A percentile compares a stretch with the other conserved stretches of the same genome.
phyloP scores from a whole-genome alignment of 2,113 vertebrate genomes.

The Dromaius novaehollandiae region DNA sequence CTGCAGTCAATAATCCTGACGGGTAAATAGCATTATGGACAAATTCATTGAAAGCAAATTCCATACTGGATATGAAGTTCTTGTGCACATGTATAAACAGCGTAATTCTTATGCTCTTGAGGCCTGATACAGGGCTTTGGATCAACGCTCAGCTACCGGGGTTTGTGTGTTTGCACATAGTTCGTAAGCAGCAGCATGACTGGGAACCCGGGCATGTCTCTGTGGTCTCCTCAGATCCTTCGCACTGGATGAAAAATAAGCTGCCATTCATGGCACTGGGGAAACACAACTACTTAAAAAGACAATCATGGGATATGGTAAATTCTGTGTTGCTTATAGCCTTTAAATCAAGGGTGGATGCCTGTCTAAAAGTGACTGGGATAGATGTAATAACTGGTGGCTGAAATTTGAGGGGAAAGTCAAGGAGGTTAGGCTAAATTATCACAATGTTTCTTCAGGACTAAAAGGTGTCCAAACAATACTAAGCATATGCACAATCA shows the following conservation, averaged over 20 bases:
- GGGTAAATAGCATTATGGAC: neutral
- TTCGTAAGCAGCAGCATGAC: neutral
- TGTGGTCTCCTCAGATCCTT: constrained; percentile 41
- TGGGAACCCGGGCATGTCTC: constrained; percentile 18
- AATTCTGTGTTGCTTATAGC: neutral
- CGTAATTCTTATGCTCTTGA: neutral
- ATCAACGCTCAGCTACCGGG: neutral
- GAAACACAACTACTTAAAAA: constrained; percentile 7
- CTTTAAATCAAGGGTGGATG: neutral
- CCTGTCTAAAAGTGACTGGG: neutral
- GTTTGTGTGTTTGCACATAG: neutral
- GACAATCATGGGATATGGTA: neutral
- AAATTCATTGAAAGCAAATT: neutral
- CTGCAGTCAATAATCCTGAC: neutral
- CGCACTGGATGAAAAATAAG: constrained; percentile 10
- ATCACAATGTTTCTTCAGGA: neutral
- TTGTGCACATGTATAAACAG: neutral
- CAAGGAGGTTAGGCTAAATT: neutral
- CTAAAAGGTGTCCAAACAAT: neutral
- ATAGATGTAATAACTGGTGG: neutral
- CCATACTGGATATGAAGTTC: neutral
- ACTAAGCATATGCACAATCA: neutral
- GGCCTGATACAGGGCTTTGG: neutral
- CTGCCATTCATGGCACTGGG: neutral
- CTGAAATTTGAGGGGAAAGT: constrained; percentile 2